Base-by-base conservation (phyloP, 2,113 vertebrate species). In the Herpailurus yagouaroundi region DNA sequence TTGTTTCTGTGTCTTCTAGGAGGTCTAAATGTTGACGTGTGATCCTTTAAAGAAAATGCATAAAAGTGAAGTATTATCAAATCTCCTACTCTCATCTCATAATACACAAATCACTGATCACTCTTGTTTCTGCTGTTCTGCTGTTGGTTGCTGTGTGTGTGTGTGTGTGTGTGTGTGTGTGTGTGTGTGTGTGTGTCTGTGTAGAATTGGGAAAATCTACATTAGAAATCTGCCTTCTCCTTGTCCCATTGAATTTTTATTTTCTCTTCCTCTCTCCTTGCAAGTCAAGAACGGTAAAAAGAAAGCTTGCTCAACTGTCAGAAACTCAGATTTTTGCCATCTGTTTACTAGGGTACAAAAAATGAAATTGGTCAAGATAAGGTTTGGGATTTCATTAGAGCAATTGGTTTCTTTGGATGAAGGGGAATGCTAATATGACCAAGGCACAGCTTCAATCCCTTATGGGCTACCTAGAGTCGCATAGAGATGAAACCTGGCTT, bases 1-100 rank as follows among this genome's bases (percentile, higher is more conserved):
- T 93, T 97, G 41, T 97, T 91, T 96, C 94, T 88, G 15, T 73
- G 81, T 84, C 92, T 96, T 93, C 69, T 91, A 63, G 96, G 85
- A 95, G 93, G 21, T 93, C 77, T 95, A 50, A 89, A 86, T 0
- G 19, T 77, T 97, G 93, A 93, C 81, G 73, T 79, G 21, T 95
- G 95, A 95, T 73, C 66, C 68, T 64, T 89, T 91, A 71, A 79
- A 91, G 91, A 94, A 97, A 97, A 83, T 79, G 41, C 81, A 41
- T 96, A 80, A 94, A 85, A 97, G 79, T 91, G 96, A 95, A 94
- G 27, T 84, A 10, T 86, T 83, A 50, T 57, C 60, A 89, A 60
- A 41, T 73, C 79, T 89, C 52, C 45, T 18, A 25, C 27, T 87
- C 18, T 73, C 55, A 66, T 93, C 27, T 89, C 48, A 12, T 71